Base-by-base conservation (phyloP, 2,113 vertebrate species). In the Nannobrachium achirus region DNA sequence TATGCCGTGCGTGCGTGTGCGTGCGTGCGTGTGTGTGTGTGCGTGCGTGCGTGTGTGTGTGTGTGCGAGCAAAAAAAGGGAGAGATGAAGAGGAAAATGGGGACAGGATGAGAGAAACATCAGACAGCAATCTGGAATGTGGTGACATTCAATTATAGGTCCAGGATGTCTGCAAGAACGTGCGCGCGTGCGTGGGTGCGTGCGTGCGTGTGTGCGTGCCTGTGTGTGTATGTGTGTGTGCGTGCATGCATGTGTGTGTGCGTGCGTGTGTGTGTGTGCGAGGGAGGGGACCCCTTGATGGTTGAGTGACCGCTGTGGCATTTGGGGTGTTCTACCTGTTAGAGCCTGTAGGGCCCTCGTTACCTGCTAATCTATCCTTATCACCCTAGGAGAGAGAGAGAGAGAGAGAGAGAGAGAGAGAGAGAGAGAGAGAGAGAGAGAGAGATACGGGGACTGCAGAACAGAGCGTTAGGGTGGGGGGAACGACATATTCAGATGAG, bases 351-450 rank as follows among this genome's bases (percentile, higher is more conserved):
- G 86, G n/a, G 70, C 73, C 64, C 55, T 57, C 1, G 63, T 11
- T 48, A 58, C 80, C 79, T 82, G 69, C 86, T 89, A 84, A 87
- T 88, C 85, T 81, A 82, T 86, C 86, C 88, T 81, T 78, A 79
- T 81, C 56, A 83, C 70, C 85, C 83, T 75, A 73, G n/a, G 80
- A 79, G 82, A 51, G 81, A 41, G 33, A 41, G 45, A 51, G 66
- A 7, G 49, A 51, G 56, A 19, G 18, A 56, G 38, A 42, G 44
- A 56, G 38, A 62, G 51, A 57, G 42, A 5, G 19, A 38, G 53
- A 13, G 25, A 46, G 58, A 55, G 33, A 65, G 19, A 40, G 6
- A 6, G 51, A 53, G 3, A 13, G 18, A 53, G 4, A 13, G n/a
- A 63, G 10, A 15, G 20, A 25, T n/a, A n/a, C n/a, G n/a, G n/a